These are phyloP conservation scores for Sinopyrophorus schimmeli DNA, from an alignment of 2,888 invertebrate genomes.

Conservation along the genomic window DNA sequence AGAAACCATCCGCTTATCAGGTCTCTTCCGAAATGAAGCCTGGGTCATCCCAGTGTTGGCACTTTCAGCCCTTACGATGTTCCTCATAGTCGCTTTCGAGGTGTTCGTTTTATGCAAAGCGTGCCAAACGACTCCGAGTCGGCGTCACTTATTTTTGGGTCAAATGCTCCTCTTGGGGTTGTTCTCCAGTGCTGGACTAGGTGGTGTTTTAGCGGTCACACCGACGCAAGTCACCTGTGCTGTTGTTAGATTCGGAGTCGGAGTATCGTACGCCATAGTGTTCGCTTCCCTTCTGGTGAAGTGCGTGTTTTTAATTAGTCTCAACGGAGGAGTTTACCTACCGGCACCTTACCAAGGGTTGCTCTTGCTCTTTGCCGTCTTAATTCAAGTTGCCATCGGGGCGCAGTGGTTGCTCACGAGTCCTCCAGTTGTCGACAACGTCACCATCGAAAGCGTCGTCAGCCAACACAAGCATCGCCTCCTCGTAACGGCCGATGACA, in stretches of 20 bases:
- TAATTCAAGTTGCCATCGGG: constrained; percentile 85
- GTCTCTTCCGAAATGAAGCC: constrained; percentile 67
- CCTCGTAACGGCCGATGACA: constrained; percentile 51
- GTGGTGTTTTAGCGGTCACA: constrained; percentile 75
- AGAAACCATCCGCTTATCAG: constrained; percentile 40
- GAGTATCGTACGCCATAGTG: constrained; percentile 81
- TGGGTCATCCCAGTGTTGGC: constrained; percentile 92
- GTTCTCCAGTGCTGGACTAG: constrained; percentile 79
- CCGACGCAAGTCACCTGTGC: constrained; percentile 82
- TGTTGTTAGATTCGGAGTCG: constrained; percentile 79
- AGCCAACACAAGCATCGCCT: constrained; percentile 52
- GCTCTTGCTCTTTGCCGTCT: constrained; percentile 85
- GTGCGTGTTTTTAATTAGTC: constrained; percentile 88
- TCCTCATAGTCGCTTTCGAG: constrained; percentile 85
- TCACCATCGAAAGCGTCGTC: constrained; percentile 51
- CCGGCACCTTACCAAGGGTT: constrained; percentile 92
- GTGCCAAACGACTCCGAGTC: constrained; percentile 79
- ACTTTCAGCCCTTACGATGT: constrained; percentile 80
- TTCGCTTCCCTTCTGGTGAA: constrained; percentile 92
- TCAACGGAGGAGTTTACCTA: constrained; percentile 88
- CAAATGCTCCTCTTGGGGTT: constrained; percentile 84
- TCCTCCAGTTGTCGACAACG: constrained; percentile 66
- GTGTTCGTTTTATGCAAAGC: constrained; percentile 86
- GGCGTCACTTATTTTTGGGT: constrained; percentile 83
- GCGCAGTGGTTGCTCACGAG: constrained; percentile 83